Evolutionary conservation across 2,797 vertebrate genomes (phyloP).

Genomic region (Euphonia xanthogaster): DNA sequence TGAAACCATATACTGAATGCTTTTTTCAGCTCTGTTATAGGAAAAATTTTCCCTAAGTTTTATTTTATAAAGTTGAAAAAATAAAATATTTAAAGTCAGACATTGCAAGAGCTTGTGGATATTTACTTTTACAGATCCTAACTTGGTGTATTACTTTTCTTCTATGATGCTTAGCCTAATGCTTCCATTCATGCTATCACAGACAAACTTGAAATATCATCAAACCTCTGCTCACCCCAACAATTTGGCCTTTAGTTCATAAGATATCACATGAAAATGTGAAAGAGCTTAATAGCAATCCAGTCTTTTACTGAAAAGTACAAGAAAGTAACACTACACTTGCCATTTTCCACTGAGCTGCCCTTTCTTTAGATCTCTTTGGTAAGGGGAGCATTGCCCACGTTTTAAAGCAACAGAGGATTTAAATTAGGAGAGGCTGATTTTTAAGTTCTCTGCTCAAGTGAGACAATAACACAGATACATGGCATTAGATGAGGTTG

Average conservation of each 20-base stretch:
- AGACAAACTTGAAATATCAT: neutral
- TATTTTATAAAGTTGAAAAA: neutral
- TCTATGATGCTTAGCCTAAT: neutral
- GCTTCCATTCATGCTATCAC: neutral
- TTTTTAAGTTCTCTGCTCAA: neutral
- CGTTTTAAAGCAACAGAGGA: neutral
- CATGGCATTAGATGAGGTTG: neutral
- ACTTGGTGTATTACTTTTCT: neutral
- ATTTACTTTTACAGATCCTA: neutral
- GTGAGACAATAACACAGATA: neutral
- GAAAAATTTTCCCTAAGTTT: neutral
- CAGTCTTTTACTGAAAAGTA: neutral
- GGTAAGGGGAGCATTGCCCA: neutral
- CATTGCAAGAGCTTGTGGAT: neutral
- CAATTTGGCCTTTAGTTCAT: neutral
- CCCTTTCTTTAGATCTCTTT: neutral
- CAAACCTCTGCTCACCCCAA: neutral
- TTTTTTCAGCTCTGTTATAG: neutral
- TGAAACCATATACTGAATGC: neutral
- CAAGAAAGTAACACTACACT: neutral
- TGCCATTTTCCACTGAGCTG: neutral
- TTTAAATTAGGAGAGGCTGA: neutral
- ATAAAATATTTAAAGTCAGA: neutral
- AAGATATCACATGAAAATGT: neutral
- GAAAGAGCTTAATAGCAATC: neutral